Conservation (phyloP, 2,113 vertebrate genomes). For the Puffinus mauretanicus region DNA sequence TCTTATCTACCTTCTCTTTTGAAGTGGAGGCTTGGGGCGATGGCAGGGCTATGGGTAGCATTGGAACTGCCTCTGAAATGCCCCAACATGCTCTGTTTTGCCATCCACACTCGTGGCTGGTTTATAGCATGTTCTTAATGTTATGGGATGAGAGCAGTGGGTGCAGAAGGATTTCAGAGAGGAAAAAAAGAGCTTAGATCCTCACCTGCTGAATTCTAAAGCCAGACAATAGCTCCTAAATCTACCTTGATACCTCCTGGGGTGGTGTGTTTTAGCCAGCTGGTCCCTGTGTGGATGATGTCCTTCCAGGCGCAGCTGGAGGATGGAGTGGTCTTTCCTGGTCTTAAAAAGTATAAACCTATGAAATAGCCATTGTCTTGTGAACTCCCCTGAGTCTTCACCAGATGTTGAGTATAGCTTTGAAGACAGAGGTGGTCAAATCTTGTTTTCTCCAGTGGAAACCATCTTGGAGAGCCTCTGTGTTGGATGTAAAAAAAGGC, state of each 20-base stretch:
- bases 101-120: rapidly evolving
- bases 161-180: neutral
- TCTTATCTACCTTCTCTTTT: neutral
- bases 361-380: neutral
- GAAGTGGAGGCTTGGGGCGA: neutral
- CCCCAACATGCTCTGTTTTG: neutral
- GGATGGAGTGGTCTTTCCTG: neutral
- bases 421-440: neutral
- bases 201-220: neutral
- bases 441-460: neutral
- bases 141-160: neutral
- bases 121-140: neutral
- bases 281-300: neutral
- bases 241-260: neutral
- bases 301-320: neutral
- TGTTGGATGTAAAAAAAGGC: neutral
- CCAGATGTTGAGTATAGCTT: neutral
- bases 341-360: neutral
- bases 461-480: neutral
- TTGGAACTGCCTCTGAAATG: neutral
- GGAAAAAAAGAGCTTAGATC: neutral
- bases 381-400: neutral
- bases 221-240: neutral
- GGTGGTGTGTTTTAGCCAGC: neutral
- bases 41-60: neutral